Evolutionary conservation across 1,140 invertebrate genomes (phyloP).

Genomic region (Trichomalopsis sarcophagae): DNA sequence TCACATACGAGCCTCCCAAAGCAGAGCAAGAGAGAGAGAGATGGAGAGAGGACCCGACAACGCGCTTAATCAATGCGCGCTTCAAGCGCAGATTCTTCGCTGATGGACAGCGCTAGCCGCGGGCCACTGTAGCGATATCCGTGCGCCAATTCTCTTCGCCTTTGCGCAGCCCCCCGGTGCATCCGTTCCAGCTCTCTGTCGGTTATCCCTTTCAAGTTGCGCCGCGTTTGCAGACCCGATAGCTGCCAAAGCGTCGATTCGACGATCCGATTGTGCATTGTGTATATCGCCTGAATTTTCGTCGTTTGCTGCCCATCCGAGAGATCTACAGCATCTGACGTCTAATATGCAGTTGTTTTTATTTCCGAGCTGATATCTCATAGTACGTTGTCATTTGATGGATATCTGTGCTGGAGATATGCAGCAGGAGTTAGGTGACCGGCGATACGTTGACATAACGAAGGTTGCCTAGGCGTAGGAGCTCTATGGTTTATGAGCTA

Average conservation of each 20-base stretch:
- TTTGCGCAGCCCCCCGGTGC: not conserved
- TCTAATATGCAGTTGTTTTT: too few species aligned
- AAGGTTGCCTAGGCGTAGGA: not conserved
- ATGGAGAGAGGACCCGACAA: conserved; percentile 65
- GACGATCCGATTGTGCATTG: not conserved
- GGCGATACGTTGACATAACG: not conserved
- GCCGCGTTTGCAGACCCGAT: not conserved
- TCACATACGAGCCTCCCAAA: not conserved
- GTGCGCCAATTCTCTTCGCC: conserved; percentile 21
- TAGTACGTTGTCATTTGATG: too few species aligned
- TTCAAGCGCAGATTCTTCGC: conserved; percentile 72
- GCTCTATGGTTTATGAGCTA: not conserved
- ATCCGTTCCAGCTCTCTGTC: not conserved
- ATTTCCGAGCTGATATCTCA: too few species aligned
- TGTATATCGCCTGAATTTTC: not conserved
- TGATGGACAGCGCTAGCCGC: conserved; percentile 70
- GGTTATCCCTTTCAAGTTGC: not conserved
- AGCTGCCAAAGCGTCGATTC: not conserved
- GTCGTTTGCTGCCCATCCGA: not conserved
- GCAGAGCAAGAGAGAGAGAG: conserved; percentile 56
- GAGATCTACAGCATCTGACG: not conserved
- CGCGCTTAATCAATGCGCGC: conserved; percentile 73
- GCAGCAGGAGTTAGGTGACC: not conserved
- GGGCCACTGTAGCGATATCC: conserved; percentile 57
- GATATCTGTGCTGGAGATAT: too few species aligned